These are phyloP conservation scores for Pachyramphus minor DNA, from an alignment of 2,113 vertebrate genomes.

Conservation along the genomic window DNA sequence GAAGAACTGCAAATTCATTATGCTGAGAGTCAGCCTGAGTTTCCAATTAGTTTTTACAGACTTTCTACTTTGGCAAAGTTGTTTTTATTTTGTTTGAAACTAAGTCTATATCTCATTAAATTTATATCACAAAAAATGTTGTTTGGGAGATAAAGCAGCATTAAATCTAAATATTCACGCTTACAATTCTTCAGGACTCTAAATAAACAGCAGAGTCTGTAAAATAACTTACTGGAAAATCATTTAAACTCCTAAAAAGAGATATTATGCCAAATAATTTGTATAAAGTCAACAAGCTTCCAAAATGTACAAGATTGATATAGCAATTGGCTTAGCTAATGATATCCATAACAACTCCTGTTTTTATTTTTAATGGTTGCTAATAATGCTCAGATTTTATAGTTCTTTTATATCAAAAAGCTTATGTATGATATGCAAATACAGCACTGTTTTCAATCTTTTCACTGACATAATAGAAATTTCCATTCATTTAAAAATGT, in stretches of 20 bases:
- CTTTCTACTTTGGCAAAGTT: background rate
- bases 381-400: background rate
- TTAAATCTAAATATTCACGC: background rate
- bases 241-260: background rate
- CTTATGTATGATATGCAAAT: background rate
- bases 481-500: background rate
- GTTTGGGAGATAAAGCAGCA: background rate
- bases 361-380: background rate
- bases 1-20: background rate
- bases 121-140: background rate
- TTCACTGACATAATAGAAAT: fast-evolving
- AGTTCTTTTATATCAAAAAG: background rate
- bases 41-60: slow-evolving; percentile 16
- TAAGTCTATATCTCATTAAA: slow-evolving; percentile 12
- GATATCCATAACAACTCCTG: background rate
- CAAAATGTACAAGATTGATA: background rate
- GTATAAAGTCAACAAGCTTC: background rate
- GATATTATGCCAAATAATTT: background rate
- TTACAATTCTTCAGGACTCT: background rate
- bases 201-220: background rate
- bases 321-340: background rate
- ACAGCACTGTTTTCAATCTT: background rate
- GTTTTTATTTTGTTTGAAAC: slow-evolving; percentile 29
- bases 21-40: background rate
- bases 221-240: background rate